phyloP scores from a whole-genome alignment of 2,113 vertebrate species.

The Hyperoodon ampullatus region DNA sequence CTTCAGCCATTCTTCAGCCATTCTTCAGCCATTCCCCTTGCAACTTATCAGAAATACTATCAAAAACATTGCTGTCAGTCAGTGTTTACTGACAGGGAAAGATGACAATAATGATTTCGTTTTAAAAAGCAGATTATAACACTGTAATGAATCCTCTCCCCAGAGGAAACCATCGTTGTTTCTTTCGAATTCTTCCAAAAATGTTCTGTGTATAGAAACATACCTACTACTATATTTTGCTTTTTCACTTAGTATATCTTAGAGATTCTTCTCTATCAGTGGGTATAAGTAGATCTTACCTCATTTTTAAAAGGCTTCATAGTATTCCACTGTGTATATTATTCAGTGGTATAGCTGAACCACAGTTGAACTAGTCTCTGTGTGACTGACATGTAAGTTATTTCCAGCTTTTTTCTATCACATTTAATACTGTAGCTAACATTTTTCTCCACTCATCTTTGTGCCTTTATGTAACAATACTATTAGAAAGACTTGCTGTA shows the following conservation, averaged over 20 bases:
- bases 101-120: not conserved
- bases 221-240: not conserved
- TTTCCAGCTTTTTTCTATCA: not conserved
- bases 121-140: constrained; percentile 31
- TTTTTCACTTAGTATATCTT: not conserved
- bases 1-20: not conserved
- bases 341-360: not conserved
- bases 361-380: not conserved
- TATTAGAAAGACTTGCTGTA: not conserved
- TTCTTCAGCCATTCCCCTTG: not conserved
- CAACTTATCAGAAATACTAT: not conserved
- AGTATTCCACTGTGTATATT: not conserved
- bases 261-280: not conserved
- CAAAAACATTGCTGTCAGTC: not conserved
- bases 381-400: not conserved
- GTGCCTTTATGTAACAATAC: not conserved
- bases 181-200: constrained; percentile 21
- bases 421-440: not conserved
- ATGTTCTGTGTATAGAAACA: not conserved
- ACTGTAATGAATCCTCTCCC: not conserved
- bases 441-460: not conserved
- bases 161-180: not conserved
- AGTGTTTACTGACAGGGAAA: not conserved
- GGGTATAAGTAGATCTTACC: not conserved
- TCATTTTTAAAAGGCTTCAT: not conserved